Percentiles rank a stretch among this genome's conserved stretches.
These are phyloP conservation scores for Caenorhabditis becei DNA, from an alignment of 2,888 invertebrate genomes.

Conservation along the genomic window DNA sequence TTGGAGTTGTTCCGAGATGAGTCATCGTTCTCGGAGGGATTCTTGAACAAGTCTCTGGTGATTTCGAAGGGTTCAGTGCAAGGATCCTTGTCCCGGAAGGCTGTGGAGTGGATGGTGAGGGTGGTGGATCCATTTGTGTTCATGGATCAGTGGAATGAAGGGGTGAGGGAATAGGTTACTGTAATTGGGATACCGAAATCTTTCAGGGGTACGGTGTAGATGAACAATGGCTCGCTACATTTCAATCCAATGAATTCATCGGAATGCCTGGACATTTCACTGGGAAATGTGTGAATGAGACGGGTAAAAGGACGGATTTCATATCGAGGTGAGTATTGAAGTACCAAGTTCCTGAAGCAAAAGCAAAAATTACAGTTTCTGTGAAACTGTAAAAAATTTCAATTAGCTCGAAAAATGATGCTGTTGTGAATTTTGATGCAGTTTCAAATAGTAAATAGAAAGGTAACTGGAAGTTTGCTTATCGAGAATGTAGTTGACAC, in stretches of 20 bases:
- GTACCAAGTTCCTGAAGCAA: too few species aligned
- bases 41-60: not conserved
- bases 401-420: too few species aligned
- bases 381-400: not conserved
- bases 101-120: constrained; percentile 59
- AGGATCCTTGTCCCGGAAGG: constrained; percentile 56
- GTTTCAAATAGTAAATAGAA: too few species aligned
- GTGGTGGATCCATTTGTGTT: constrained; percentile 39
- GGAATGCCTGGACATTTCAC: constrained; percentile 64
- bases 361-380: not conserved
- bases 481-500: too few species aligned
- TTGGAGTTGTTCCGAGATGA: constrained; percentile 53
- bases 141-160: constrained; percentile 45
- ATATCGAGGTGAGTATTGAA: constrained; percentile 43
- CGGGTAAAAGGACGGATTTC: constrained; percentile 44
- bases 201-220: constrained; percentile 61
- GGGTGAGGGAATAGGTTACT: constrained; percentile 5
- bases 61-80: constrained; percentile 59
- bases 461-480: too few species aligned
- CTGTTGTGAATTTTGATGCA: too few species aligned
- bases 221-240: constrained; percentile 55
- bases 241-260: constrained; percentile 57
- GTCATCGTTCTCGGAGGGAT: too few species aligned
- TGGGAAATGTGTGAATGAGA: constrained; percentile 37
- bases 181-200: too few species aligned